phyloP scores from a whole-genome alignment of 2,113 vertebrate genomes.

The Dissostichus mawsoni region DNA sequence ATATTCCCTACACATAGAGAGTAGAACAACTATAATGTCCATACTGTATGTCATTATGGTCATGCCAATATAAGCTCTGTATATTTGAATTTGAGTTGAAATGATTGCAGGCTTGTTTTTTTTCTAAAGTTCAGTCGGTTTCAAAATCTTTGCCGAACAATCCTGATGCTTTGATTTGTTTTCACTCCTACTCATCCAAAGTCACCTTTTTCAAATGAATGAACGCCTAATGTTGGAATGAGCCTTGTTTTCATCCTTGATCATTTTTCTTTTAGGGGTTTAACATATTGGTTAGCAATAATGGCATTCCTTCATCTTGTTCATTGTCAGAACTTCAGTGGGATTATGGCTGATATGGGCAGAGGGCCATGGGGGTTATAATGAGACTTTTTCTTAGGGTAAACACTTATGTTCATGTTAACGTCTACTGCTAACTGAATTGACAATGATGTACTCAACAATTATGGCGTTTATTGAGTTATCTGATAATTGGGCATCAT shows the following conservation, averaged over 20 bases:
- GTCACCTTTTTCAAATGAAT: neutral
- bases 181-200: neutral
- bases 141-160: neutral
- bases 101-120: neutral
- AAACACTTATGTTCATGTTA: neutral
- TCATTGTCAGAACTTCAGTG: neutral
- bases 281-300: slow-evolving; percentile 2
- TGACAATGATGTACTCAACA: neutral
- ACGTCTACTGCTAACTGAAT: neutral
- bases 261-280: neutral
- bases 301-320: neutral
- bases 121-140: neutral
- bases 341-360: neutral
- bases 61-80: no score
- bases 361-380: neutral
- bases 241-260: neutral
- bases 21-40: no score
- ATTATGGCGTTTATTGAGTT: neutral
- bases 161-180: neutral
- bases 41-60: no score
- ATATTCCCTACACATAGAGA: neutral
- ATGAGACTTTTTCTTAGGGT: neutral
- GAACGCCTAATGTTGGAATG: neutral
- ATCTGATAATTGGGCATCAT: neutral
- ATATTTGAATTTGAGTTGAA: no score